Percentiles rank a stretch among this genome's conserved stretches.
These are phyloP conservation scores for Epizoanthus ramosus DNA, from an alignment of 92 coral and sea anemone species.

Conservation along the genomic window DNA sequence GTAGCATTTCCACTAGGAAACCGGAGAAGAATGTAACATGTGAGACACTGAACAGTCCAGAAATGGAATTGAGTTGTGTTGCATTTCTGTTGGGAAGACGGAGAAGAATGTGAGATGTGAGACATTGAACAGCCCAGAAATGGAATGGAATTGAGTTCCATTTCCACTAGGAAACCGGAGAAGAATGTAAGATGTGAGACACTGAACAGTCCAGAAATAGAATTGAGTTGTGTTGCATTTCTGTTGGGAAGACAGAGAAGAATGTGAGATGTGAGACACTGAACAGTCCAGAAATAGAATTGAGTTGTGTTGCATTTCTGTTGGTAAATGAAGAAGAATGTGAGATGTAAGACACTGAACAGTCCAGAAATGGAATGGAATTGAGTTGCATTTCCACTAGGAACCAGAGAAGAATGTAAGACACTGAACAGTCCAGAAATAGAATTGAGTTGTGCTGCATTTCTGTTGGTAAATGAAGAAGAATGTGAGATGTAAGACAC, in stretches of 20 bases:
- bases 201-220: slow-evolving; percentile 78
- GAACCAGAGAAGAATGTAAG: neutral
- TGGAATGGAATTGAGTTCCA: neutral
- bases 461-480: neutral
- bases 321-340: slow-evolving; percentile 58
- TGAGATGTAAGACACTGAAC: slow-evolving; percentile 66
- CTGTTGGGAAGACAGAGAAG: slow-evolving; percentile 42
- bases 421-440: neutral
- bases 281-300: neutral
- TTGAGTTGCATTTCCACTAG: slow-evolving; percentile 51
- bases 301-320: neutral
- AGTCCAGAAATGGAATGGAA: slow-evolving; percentile 77
- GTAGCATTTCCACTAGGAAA: no score
- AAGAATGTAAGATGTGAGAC: slow-evolving; percentile 9
- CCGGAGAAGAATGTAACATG: neutral
- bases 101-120: neutral
- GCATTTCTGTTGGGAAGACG: slow-evolving; percentile 50
- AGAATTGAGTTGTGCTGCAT: neutral
- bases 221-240: slow-evolving; percentile 56
- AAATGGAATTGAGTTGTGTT: slow-evolving; percentile 67
- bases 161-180: neutral
- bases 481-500: neutral
- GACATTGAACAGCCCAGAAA: neutral
- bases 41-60: slow-evolving; percentile 71
- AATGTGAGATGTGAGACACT: no score